phyloP scores from a whole-genome alignment of 2,888 invertebrate genomes.

The Vannuccia rotundouncinata region DNA sequence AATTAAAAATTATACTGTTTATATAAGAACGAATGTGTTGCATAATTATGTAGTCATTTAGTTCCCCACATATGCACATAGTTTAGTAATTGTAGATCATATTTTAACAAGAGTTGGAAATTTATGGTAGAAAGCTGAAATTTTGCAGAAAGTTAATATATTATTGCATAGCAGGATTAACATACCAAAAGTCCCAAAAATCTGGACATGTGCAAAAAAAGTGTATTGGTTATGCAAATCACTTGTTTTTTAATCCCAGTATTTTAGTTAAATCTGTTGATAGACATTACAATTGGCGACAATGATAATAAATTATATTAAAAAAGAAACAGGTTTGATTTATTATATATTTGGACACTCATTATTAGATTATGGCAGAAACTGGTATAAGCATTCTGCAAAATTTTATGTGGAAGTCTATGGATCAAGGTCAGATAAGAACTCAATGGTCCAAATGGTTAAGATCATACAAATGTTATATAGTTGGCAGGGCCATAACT shows the following conservation, averaged over 20 bases:
- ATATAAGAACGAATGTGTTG: too few species aligned
- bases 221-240: not conserved
- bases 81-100: too few species aligned
- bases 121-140: too few species aligned
- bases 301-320: not conserved
- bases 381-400: not conserved
- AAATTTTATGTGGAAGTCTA: not conserved
- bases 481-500: not conserved
- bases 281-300: not conserved
- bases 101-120: too few species aligned
- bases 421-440: not conserved
- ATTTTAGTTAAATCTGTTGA: not conserved
- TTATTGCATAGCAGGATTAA: too few species aligned
- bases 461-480: slow-evolving; percentile 18
- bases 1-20: too few species aligned
- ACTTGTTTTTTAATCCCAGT: not conserved
- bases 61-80: too few species aligned
- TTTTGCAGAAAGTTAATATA: too few species aligned
- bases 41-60: too few species aligned
- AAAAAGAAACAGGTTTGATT: not conserved
- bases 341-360: not conserved
- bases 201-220: too few species aligned
- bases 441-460: slow-evolving; percentile 1
- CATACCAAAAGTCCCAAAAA: too few species aligned
- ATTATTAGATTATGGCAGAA: not conserved